A percentile compares a stretch with the other conserved stretches of the same genome.
Conservation (phyloP, 2,888 invertebrate genomes). For the Branchipolynoe longqiensis region DNA sequence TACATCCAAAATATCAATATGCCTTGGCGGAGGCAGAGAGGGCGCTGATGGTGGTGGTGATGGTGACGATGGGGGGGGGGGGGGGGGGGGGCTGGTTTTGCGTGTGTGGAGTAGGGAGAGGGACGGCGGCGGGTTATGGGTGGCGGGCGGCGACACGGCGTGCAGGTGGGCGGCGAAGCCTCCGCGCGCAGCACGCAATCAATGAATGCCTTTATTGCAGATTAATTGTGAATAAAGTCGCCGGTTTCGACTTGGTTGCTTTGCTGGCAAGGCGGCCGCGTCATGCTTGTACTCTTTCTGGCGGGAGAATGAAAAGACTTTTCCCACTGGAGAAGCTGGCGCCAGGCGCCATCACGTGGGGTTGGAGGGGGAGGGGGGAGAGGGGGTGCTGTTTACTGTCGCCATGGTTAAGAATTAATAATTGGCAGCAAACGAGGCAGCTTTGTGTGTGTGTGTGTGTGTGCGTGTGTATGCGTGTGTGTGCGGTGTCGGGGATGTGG, state of each 20-base stretch:
- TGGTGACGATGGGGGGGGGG: not conserved
- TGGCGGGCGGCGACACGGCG: not conserved
- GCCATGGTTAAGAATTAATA: slow-evolving; percentile 54
- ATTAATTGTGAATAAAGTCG: slow-evolving; percentile 55
- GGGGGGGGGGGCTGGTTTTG: too few species aligned
- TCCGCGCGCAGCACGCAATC: slow-evolving; percentile 25
- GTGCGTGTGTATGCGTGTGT: too few species aligned
- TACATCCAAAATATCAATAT: slow-evolving; percentile 52
- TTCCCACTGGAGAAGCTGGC: slow-evolving; percentile 17
- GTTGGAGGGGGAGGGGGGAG: too few species aligned
- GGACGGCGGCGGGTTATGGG: not conserved
- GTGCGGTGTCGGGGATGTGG: too few species aligned
- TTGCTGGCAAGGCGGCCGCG: slow-evolving; percentile 22
- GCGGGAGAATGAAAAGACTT: too few species aligned
- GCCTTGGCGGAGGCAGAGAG: slow-evolving; percentile 15
- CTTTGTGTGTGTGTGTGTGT: too few species aligned
- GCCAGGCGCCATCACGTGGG: too few species aligned
- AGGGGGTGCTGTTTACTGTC: slow-evolving; percentile 8
- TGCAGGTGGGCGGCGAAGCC: not conserved
- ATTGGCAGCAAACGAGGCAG: slow-evolving; percentile 40
- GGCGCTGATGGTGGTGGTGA: not conserved
- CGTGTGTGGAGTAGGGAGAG: not conserved
- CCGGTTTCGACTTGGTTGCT: slow-evolving; percentile 46
- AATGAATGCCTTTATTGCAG: slow-evolving; percentile 33
- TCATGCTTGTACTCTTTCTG: not conserved